Conservation (phyloP, 2,888 invertebrate species). For the Campoplex capitator region DNA sequence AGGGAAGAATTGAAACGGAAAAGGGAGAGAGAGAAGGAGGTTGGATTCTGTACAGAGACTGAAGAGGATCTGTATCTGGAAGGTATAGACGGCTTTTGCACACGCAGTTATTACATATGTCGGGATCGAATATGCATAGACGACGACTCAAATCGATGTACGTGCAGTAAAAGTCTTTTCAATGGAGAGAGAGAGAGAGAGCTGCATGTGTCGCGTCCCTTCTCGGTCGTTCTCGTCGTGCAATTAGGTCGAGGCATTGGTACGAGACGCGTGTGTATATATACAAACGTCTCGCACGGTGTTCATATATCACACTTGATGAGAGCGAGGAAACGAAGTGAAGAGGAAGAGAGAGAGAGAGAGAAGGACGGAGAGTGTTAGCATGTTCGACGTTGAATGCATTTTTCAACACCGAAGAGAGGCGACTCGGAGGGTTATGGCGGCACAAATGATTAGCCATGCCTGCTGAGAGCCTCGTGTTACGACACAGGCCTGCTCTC, state of each 20-base stretch:
- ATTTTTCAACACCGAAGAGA: slow-evolving; percentile 3
- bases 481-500: slow-evolving; percentile 20
- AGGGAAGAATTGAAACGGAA: neutral
- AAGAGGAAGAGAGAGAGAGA: slow-evolving; percentile 1
- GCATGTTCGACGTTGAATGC: neutral
- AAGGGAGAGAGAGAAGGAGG: neutral
- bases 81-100: slow-evolving; percentile 38
- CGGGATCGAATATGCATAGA: slow-evolving; percentile 49
- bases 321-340: neutral
- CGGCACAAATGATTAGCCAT: slow-evolving; percentile 36
- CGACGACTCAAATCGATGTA: slow-evolving; percentile 19
- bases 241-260: slow-evolving; percentile 62
- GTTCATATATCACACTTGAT: slow-evolving; percentile 1
- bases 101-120: slow-evolving; percentile 62
- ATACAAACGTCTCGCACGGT: neutral
- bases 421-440: neutral
- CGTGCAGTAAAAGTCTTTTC: slow-evolving; percentile 20
- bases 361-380: slow-evolving; percentile 9
- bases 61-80: neutral
- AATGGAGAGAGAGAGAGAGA: neutral
- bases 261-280: slow-evolving; percentile 2
- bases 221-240: slow-evolving; percentile 29
- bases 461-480: slow-evolving; percentile 45
- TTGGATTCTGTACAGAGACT: neutral
- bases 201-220: slow-evolving; percentile 3